Conservation (phyloP, 2,113 vertebrate species). For the Phyllopteryx taeniolatus region DNA sequence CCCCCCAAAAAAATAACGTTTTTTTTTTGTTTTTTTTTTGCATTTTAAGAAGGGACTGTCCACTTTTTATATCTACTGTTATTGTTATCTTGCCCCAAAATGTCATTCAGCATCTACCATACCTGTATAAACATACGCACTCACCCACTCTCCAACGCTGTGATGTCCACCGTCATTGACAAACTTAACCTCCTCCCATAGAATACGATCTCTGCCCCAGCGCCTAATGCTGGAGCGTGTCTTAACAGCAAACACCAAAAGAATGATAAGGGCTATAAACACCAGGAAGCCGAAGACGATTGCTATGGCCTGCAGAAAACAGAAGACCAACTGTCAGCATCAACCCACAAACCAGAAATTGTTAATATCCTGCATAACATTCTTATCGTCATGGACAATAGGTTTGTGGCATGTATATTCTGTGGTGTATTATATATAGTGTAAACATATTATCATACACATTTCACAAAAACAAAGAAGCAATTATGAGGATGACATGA, state of each 20-base stretch:
- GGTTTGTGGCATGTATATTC: too few species aligned
- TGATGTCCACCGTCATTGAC: conserved; percentile 61
- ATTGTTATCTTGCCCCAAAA: not conserved
- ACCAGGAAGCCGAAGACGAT: conserved; percentile 85
- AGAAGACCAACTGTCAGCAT: not conserved
- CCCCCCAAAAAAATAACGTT: not conserved
- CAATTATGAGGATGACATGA: too few species aligned
- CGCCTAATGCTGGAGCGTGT: conserved; percentile 76
- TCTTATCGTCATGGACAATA: too few species aligned
- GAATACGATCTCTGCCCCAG: conserved; percentile 76
- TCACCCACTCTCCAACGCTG: conserved; percentile 86
- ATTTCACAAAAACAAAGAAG: too few species aligned
- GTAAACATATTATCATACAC: too few species aligned
- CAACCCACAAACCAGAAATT: not conserved
- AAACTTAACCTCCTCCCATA: conserved; percentile 80
- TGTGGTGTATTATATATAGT: too few species aligned
- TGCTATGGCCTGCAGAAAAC: conserved; percentile 77
- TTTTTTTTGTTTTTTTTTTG: not conserved
- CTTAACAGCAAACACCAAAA: conserved; percentile 84
- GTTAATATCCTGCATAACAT: not conserved
- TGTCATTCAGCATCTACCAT: not conserved
- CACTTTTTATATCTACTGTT: not conserved
- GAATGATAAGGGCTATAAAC: conserved; percentile 79
- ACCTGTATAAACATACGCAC: conserved; percentile 33
- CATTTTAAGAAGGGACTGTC: not conserved